A percentile compares a stretch with the other conserved stretches of the same genome.
Evolutionary conservation across 2,888 invertebrate genomes (phyloP).

Genomic region (Thecocarcelia acutangulata): DNA sequence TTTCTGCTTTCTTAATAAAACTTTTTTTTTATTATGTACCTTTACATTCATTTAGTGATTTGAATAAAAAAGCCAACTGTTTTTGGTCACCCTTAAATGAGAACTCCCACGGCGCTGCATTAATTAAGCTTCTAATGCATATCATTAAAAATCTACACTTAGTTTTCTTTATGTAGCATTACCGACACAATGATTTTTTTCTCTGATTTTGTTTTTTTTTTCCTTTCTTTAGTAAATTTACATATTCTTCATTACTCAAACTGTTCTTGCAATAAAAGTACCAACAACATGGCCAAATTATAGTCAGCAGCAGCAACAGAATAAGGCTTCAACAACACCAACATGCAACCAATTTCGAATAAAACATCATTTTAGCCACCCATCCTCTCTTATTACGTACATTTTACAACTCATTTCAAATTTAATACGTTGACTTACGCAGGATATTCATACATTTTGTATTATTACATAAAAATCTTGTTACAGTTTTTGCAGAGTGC

Average conservation of each 20-base stretch:
- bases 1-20: too few species aligned
- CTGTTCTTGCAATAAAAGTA: constrained; percentile 45
- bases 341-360: constrained; percentile 23
- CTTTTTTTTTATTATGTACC: too few species aligned
- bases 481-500: constrained; percentile 57
- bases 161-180: constrained; percentile 70
- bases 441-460: constrained; percentile 70
- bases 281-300: constrained; percentile 26
- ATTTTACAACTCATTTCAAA: constrained; percentile 68
- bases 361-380: constrained; percentile 33
- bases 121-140: constrained; percentile 70
- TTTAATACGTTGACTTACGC: constrained; percentile 70
- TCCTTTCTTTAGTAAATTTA: constrained; percentile 57
- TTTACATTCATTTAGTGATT: too few species aligned
- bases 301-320: constrained; percentile 8
- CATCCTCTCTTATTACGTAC: constrained; percentile 6
- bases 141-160: constrained; percentile 70
- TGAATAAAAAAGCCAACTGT: too few species aligned
- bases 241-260: constrained; percentile 62
- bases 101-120: constrained; percentile 50
- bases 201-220: constrained; percentile 6
- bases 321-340: constrained; percentile 42
- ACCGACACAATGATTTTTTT: constrained; percentile 63
- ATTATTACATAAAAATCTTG: constrained; percentile 68
- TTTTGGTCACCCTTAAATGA: neutral